A percentile compares a stretch with the other conserved stretches of the same genome.
Evolutionary conservation across 2,888 invertebrate species (phyloP).

Genomic region (Cantharis rustica): DNA sequence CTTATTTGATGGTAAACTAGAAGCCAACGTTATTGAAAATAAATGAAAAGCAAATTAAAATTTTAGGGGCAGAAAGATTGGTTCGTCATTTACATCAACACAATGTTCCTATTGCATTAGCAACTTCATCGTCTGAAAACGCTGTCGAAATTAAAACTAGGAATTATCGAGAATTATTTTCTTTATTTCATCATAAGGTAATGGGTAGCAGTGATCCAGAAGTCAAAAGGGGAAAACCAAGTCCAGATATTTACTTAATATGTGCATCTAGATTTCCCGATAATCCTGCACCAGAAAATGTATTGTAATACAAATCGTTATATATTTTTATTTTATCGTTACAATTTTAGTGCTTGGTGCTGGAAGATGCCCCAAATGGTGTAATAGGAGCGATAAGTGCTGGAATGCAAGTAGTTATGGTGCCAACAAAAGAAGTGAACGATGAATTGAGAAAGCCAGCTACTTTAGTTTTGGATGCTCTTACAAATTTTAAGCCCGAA

Average conservation of each 20-base stretch:
- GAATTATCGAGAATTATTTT: conserved; percentile 58
- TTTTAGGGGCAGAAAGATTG: conserved; percentile 61
- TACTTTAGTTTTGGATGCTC: conserved; percentile 59
- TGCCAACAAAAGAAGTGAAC: conserved; percentile 57
- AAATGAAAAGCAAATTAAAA: neutral
- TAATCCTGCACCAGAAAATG: conserved; percentile 54
- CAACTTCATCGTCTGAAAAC: conserved; percentile 67
- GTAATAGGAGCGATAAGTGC: conserved; percentile 63
- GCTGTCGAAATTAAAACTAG: conserved; percentile 63
- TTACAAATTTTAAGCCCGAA: conserved; percentile 67
- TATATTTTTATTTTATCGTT: conserved; percentile 4
- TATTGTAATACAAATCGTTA: conserved; percentile 19
- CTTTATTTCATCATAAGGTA: conserved; percentile 64
- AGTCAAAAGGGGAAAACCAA: conserved; percentile 72
- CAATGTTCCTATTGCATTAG: conserved; percentile 69
- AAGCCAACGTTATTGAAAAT: neutral
- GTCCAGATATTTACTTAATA: conserved; percentile 71
- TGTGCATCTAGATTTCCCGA: conserved; percentile 65
- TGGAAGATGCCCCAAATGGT: conserved; percentile 72
- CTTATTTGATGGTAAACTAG: conserved; percentile 62
- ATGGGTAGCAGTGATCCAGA: conserved; percentile 69
- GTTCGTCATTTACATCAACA: conserved; percentile 66
- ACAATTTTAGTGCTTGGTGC: conserved; percentile 61
- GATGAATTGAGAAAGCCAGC: conserved; percentile 54
- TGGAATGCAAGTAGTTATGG: conserved; percentile 67